phyloP scores from a whole-genome alignment of 2,888 invertebrate genomes.

The Melangyna quadrimaculata region DNA sequence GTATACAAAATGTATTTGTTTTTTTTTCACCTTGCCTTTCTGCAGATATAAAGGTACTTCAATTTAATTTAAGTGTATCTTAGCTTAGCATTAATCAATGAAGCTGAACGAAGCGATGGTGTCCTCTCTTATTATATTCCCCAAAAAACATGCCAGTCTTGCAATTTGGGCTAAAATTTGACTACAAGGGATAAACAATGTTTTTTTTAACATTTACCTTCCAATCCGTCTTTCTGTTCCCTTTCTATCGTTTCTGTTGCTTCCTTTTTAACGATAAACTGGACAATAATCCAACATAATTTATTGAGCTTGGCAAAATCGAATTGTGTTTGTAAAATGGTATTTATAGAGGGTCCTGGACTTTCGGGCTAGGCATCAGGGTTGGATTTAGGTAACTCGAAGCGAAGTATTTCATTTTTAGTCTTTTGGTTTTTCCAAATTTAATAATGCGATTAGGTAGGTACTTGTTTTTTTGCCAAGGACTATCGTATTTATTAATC shows the following conservation, averaged over 20 bases:
- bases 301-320: constrained; percentile 58
- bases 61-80: constrained; percentile 55
- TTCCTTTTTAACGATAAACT: constrained; percentile 38
- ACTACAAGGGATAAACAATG: constrained; percentile 64
- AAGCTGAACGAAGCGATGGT: constrained; percentile 14
- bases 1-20: background rate
- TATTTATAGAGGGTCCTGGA: background rate
- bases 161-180: constrained; percentile 35
- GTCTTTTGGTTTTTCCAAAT: too few species aligned
- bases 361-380: background rate
- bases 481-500: too few species aligned
- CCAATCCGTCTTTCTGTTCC: constrained; percentile 30
- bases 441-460: too few species aligned
- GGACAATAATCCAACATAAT: constrained; percentile 68
- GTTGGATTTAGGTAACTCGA: background rate
- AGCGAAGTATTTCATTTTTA: too few species aligned
- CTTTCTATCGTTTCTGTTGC: constrained; percentile 16
- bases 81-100: constrained; percentile 67
- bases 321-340: constrained; percentile 32
- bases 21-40: background rate
- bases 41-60: constrained; percentile 32
- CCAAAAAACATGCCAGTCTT: background rate
- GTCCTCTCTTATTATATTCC: background rate
- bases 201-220: constrained; percentile 46
- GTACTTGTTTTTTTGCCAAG: too few species aligned